Evolutionary conservation across 2,113 vertebrate species (phyloP), one percentile per base, ranked within the genome.

Genomic region (Acanthochromis polyacanthus): DNA sequence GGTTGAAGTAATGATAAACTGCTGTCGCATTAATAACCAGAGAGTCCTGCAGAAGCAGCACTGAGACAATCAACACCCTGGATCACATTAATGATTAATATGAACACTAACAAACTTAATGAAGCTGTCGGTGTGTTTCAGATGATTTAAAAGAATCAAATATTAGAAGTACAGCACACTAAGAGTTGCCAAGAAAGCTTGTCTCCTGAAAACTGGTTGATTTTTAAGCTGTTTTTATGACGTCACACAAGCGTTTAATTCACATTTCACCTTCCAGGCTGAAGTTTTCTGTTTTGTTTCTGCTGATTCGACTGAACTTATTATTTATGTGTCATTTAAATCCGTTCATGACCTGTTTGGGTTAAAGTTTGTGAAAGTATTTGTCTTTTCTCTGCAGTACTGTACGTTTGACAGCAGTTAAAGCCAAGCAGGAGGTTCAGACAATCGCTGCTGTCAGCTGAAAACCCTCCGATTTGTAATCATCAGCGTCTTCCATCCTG

Each of bases 51-150:
- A 0, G 53, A 16, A 32, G 43, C 50, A 76, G 53, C 68, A 81
- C 67, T 25, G n/a, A 83, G 88, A 89, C 87, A 89, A 87, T 90
- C 90, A 75, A 7, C 32, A 36, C 32, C 10, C 7, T 30, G 30
- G 30, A 6, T 30, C 30, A 30, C 30, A 36, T 36, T 9, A 36
- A 36, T 36, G 32, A 36, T 36, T 10, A 1, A 8, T 10, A 9
- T 2, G 6, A 36, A 36, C 32, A 36, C 32, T 36, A 36, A 36
- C 9, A 10, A 36, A 7, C 32, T 36, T 8, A 6, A 6, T 30
- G 3, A 30, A 30, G 30, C 30, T 30, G 30, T 30, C 1, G 7
- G 32, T 2, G 32, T 6, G 7, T 36, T 36, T 10, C 25, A 25
- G 25, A 25, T 2, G 25, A 25, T 25, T 25, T 25, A 25, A 25